Evolutionary conservation across 2,888 invertebrate genomes (phyloP), one percentile per base, ranked within the genome.

Genomic region (Aleiodes testaceus): DNA sequence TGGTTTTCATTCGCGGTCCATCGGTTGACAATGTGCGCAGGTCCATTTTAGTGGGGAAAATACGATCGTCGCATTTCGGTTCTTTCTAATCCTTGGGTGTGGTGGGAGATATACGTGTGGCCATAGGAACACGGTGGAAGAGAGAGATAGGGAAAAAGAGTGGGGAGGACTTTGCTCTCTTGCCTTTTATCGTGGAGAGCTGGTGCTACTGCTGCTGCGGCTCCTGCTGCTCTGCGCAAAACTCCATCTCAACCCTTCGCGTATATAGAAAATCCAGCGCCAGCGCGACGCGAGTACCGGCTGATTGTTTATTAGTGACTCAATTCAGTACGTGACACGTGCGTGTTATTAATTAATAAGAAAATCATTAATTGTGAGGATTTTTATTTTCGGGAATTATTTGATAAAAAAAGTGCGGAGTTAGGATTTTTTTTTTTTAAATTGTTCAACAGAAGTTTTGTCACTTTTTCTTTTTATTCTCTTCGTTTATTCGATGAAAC

Each of bases 11-110:
- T 42, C 36, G 59, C 42, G 59, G 59, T 59, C 59, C 59, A 59
- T 36, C 59, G 11, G 53, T n/a, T 26, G 6, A 14, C 42, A 74
- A 66, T 66, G 71, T 75, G 76, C 77, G 75, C 75, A 76, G 72
- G 71, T 55, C 68, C 66, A 68, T 64, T 45, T 49, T 42, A 55
- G 70, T 66, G 65, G 72, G 69, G 63, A 42, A 53, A 18, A 11
- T 47, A 68, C 69, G 74, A 79, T 79, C 75, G 80, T 75, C 77
- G 80, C 78, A 81, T 83, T 84, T 82, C 74, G 80, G 81, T 83
- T 85, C 36, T 36, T 82, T 75, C 73, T 83, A 84, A 85, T 83
- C 82, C 82, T 77, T 79, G 83, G 85, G 83, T 84, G 84, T 84
- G 83, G 83, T 82, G 79, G 71, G 77, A 77, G 74, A 74, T 81